Base-by-base conservation (phyloP, 1,140 invertebrate species). In the Bombus impatiens region DNA sequence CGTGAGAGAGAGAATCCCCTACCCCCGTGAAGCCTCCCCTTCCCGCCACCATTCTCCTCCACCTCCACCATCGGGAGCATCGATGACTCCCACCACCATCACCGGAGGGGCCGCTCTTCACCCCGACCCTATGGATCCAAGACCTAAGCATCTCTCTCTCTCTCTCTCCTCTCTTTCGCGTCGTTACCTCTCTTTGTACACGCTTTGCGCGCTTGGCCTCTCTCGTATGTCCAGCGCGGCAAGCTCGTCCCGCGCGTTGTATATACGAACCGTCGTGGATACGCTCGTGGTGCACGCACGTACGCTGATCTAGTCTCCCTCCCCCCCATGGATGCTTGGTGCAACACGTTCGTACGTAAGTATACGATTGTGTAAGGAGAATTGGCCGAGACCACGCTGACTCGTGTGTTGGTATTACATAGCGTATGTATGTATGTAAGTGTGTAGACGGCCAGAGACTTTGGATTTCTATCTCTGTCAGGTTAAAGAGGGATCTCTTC, bases 121-220 rank as follows among this genome's bases (percentile, higher is more conserved):
- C 79, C 82, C 83, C 77, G 68, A 76, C 44, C 82, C 82, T 44
- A 62, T 86, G 78, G 78, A 59, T 84, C 82, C 72, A 57, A 6
- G 18, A 68, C n/a, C 57, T 13, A 12, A 13, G 59, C 2, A n/a
- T 35, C 35, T 0, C 74, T 59, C 25, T 25, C 18, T 15, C 18
- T 15, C 25, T 35, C 15, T 57, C 35, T 18, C 37, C n/a, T 18
- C 1, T 28, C 3, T 40, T 10, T 71, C 42, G 42, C 28, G 40
- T n/a, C n/a, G 72, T 76, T n/a, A 72, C 32, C n/a, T 82, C 79
- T 82, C 25, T 74, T 35, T 25, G 44, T 28, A 18, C 35, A 35
- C n/a, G n/a, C 59, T 28, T 62, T n/a, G n/a, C 6, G n/a, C n/a
- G 62, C 65, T 68, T 32, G 18, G 32, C 9, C 35, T 67, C 62